These are phyloP conservation scores for Naja naja DNA, from an alignment of 2,113 vertebrate species.

Conservation along the genomic window DNA sequence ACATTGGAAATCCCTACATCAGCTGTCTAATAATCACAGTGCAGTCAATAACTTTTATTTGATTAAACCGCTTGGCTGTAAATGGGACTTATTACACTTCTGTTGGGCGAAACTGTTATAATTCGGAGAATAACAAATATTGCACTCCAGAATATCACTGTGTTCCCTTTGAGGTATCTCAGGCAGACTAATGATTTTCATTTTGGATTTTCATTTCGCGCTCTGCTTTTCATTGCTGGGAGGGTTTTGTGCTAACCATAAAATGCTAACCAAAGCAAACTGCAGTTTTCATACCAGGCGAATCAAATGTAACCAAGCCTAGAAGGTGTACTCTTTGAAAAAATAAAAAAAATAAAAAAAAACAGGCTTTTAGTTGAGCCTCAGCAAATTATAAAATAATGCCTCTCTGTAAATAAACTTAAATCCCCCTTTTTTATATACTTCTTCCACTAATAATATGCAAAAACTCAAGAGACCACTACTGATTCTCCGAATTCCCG, in stretches of 20 bases:
- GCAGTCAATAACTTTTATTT: slow-evolving; percentile 30
- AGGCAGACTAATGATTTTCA: slow-evolving; percentile 52
- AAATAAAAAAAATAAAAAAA: slow-evolving; percentile 24
- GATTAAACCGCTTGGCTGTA: slow-evolving; percentile 35
- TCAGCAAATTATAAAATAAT: slow-evolving; percentile 29
- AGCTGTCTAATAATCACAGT: background rate
- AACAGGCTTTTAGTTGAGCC: background rate
- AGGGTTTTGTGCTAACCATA: slow-evolving; percentile 41
- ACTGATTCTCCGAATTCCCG: background rate
- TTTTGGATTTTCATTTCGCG: slow-evolving; percentile 49
- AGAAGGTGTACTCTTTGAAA: slow-evolving; percentile 21
- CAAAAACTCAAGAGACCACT: background rate
- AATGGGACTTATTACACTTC: slow-evolving; percentile 27
- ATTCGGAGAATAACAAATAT: slow-evolving; percentile 38
- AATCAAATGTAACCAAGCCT: slow-evolving; percentile 40
- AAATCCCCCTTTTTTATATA: background rate
- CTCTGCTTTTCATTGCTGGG: slow-evolving; percentile 39
- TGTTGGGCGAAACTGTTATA: slow-evolving; percentile 33
- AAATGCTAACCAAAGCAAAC: slow-evolving; percentile 52
- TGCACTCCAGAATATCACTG: slow-evolving; percentile 33
- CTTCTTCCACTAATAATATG: background rate
- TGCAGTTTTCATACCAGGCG: slow-evolving; percentile 36
- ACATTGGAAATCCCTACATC: accelerated
- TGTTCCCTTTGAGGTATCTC: slow-evolving; percentile 37
- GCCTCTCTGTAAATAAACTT: background rate